A percentile compares a stretch with the other conserved stretches of the same genome.
phyloP scores from a whole-genome alignment of 2,113 vertebrate species.

The Tenrec ecaudatus region DNA sequence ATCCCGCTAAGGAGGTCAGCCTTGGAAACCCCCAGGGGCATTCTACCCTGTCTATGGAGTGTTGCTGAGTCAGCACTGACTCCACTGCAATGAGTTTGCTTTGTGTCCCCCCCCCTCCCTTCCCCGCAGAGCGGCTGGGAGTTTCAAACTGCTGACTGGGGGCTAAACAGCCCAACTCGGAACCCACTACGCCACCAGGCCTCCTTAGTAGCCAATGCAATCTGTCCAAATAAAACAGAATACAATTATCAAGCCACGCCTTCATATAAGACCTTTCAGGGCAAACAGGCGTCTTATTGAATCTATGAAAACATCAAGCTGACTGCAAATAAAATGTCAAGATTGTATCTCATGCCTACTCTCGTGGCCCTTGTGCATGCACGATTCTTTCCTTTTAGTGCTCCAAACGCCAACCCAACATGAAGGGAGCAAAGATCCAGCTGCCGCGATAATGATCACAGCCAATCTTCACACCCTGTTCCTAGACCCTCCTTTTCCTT shows the following conservation, averaged over 20 bases:
- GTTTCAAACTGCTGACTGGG: too few relatives aligned
- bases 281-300: background rate
- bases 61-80: too few relatives aligned
- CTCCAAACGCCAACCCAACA: background rate
- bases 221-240: background rate
- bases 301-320: background rate
- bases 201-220: background rate
- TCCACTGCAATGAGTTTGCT: too few relatives aligned
- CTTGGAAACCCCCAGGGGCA: too few relatives aligned
- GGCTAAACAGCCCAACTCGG: too few relatives aligned
- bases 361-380: background rate
- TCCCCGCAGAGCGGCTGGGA: too few relatives aligned
- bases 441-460: background rate
- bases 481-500: slow-evolving; percentile 32
- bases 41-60: too few relatives aligned
- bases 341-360: background rate
- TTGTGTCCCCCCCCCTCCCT: too few relatives aligned
- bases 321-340: background rate
- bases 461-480: background rate
- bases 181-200: too few relatives aligned
- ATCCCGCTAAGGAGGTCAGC: too few relatives aligned
- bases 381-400: background rate
- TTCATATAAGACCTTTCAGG: background rate
- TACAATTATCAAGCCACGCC: background rate
- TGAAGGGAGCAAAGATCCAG: background rate